Evolutionary conservation across 2,113 vertebrate species (phyloP), one percentile per base, ranked within the genome.

Genomic region (Ailurus styani): DNA sequence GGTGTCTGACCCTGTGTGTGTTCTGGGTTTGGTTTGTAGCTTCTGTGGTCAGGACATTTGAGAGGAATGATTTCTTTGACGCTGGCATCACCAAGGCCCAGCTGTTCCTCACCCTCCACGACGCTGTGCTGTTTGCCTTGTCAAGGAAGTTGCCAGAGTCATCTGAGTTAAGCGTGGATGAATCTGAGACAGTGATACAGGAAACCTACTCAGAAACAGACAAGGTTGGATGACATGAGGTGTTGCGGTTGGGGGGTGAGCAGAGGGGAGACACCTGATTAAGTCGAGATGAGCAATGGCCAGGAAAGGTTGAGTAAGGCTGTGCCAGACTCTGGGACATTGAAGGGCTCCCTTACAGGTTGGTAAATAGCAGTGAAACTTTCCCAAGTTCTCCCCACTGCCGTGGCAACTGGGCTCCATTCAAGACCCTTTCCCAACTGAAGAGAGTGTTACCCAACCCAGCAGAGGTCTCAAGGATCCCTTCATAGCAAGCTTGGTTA

Each of bases 21-120:
- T 90, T 92, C 94, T 27, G 68, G 97, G 54, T 79, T 54, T 95
- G 86, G 95, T 93, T 95, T 85, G 55, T 66, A 98, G 98, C 97
- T 60, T 97, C 98, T 84, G 93, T 98, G 95, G 78, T 98, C 95
- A 96, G 81, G 93, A 54, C 45, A 62, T 97, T 99, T 40, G 98
- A 98, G 95, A 98, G 77, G 79, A 98, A 96, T 34, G 92, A 97
- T 50, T 98, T 98, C 96, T 99, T 98, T 91, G 98, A 98, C 0
- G 6, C 50, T 11, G 96, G 97, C 10, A 64, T 98, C 95, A 98
- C 97, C 66, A 98, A 98, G 97, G 55, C 94, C 96, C 93, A 79
- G 34, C 97, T 99, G 64, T 98, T 99, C 90, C 98, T 99, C 27
- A 98, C 47, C 17, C 79, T 98, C 54, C 97, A 98, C 0, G 98